Conservation (phyloP, 2,113 vertebrate genomes). For the Petroica traversi region DNA sequence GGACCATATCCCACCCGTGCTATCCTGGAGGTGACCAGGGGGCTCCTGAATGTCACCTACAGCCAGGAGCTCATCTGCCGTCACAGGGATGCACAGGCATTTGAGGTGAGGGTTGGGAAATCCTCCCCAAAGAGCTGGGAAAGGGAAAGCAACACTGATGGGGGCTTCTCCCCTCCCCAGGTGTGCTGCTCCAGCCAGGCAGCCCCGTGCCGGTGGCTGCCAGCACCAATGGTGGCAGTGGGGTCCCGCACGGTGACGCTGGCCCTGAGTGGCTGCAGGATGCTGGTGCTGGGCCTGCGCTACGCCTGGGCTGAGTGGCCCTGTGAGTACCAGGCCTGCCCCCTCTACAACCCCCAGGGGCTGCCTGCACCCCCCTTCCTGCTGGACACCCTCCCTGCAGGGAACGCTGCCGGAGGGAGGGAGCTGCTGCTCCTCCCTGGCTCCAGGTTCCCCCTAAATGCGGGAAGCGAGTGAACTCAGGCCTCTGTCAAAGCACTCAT, state of each 20-base stretch:
- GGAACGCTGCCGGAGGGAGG: rapidly evolving
- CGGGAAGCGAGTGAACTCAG: background rate
- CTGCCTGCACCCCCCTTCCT: constrained; percentile 86
- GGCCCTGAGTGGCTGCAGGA: constrained; percentile 23
- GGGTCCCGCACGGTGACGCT: constrained; percentile 58
- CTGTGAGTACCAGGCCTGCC: constrained; percentile 84
- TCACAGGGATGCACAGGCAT: constrained; percentile 10
- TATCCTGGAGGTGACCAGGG: background rate
- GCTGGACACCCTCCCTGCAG: background rate
- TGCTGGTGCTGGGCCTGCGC: constrained; percentile 68
- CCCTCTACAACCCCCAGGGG: constrained; percentile 76
- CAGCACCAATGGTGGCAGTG: constrained; percentile 37
- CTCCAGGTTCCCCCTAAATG: background rate
- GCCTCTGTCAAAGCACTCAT: background rate
- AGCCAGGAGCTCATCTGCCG: constrained; percentile 70
- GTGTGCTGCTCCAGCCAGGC: constrained; percentile 74
- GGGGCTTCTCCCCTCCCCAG: constrained; percentile 42
- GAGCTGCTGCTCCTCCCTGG: background rate
- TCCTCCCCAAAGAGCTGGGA: background rate
- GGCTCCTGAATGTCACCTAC: constrained; percentile 76
- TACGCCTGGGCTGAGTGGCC: constrained; percentile 92
- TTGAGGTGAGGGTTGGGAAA: constrained; percentile 77
- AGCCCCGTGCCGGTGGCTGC: constrained; percentile 69
- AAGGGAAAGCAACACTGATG: background rate
- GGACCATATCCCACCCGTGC: constrained; percentile 80